Conservation (phyloP, 2,888 invertebrate genomes). For the Cheilosia impressa region DNA sequence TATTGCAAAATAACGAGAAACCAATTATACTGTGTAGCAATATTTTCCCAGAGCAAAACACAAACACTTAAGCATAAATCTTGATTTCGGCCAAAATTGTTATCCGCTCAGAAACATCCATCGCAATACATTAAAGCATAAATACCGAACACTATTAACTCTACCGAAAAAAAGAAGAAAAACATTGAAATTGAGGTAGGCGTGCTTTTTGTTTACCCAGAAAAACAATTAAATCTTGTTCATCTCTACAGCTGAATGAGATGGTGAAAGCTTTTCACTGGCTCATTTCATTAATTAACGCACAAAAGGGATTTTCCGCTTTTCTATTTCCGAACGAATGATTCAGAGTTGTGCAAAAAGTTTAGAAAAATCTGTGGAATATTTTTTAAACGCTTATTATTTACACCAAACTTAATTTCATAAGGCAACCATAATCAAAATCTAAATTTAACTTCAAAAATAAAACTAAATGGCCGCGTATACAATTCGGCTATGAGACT, state of each 20-base stretch:
- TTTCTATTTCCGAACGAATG: constrained; percentile 6
- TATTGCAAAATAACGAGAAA: constrained; percentile 26
- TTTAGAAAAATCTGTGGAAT: background rate
- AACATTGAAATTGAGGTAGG: constrained; percentile 34
- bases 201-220: constrained; percentile 19
- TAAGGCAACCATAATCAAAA: background rate
- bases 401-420: background rate
- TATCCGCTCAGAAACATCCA: constrained; percentile 1
- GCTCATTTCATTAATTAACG: constrained; percentile 9
- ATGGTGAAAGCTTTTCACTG: constrained; percentile 10
- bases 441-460: constrained; percentile 15
- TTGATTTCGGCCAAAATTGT: constrained; percentile 6
- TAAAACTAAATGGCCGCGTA: background rate
- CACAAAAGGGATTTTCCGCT: constrained; percentile 19
- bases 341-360: background rate
- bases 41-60: constrained; percentile 19
- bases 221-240: background rate
- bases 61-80: background rate
- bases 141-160: constrained; percentile 16
- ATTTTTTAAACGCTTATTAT: background rate
- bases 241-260: background rate
- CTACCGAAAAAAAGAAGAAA: background rate
- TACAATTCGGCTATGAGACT: background rate
- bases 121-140: constrained; percentile 1
- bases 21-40: constrained; percentile 3